A percentile compares a stretch with the other conserved stretches of the same genome.
phyloP scores from a whole-genome alignment of 2,113 vertebrate species.

The Orycteropus afer region DNA sequence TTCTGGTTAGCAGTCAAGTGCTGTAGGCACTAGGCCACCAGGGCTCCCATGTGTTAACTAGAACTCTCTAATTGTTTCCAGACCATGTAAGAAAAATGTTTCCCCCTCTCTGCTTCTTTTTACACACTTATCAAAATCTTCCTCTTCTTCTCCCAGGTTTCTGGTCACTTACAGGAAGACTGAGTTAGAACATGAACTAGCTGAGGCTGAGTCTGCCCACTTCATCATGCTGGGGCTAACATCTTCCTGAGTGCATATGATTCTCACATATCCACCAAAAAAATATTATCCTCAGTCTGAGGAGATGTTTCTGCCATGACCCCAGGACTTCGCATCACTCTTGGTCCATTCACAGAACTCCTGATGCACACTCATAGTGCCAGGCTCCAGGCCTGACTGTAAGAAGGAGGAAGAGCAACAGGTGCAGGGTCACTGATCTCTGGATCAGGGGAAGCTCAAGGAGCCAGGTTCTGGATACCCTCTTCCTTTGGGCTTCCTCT shows the following conservation, averaged over 20 bases:
- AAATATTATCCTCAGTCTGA: background rate
- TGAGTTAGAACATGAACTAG: background rate
- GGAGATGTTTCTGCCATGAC: background rate
- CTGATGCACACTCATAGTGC: background rate
- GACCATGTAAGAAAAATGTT: background rate
- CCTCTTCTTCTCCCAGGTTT: background rate
- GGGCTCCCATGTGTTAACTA: fast-evolving
- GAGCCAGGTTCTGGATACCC: background rate
- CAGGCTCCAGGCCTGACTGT: background rate
- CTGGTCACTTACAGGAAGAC: background rate
- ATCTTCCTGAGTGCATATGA: background rate
- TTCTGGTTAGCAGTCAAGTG: too few relatives aligned
- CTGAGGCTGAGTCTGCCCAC: background rate
- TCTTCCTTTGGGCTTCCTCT: background rate
- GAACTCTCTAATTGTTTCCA: background rate
- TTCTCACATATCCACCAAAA: background rate
- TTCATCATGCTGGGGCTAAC: background rate
- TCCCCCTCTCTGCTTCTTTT: background rate
- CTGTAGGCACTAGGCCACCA: too few relatives aligned
- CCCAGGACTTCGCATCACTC: background rate
- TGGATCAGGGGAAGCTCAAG: background rate
- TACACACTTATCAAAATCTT: background rate
- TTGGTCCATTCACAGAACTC: background rate
- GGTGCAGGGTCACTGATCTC: background rate
- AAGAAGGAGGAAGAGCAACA: background rate